Evolutionary conservation across 2,113 vertebrate species (phyloP).

Genomic region (Actenoides hombroni): DNA sequence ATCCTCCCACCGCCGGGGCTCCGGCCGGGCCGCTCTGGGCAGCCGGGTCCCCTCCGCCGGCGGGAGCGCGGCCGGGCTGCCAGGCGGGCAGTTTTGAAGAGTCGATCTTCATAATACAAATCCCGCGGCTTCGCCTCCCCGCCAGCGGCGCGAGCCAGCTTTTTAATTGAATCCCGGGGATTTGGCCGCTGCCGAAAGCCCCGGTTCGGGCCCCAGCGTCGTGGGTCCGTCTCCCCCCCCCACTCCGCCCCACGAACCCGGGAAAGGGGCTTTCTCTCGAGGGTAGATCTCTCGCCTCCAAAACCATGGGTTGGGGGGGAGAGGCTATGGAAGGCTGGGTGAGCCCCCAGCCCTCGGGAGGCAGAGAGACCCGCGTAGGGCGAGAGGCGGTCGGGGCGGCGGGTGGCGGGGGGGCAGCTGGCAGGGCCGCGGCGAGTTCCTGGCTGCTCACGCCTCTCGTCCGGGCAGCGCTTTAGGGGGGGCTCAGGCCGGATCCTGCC

Average conservation of each 20-base stretch:
- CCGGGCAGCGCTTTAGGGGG: not conserved
- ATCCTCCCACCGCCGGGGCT: not conserved
- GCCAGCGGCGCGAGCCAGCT: constrained; percentile 33
- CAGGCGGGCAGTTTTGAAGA: constrained; percentile 28
- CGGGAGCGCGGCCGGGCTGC: not conserved
- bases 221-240: not conserved
- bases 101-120: constrained; percentile 42
- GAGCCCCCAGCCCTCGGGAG: not conserved
- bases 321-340: not conserved
- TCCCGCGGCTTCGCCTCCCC: constrained; percentile 10
- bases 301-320: too few species aligned
- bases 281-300: too few species aligned
- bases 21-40: not conserved
- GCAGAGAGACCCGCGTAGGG: not conserved
- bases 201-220: not conserved
- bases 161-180: constrained; percentile 49
- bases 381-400: not conserved
- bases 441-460: not conserved
- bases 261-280: too few species aligned
- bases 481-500: not conserved
- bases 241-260: too few species aligned
- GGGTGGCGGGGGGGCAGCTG: not conserved
- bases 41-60: not conserved
- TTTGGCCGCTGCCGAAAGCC: not conserved
- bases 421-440: not conserved